These are phyloP conservation scores for Helleia helle DNA, from an alignment of 2,888 invertebrate species.

Conservation along the genomic window DNA sequence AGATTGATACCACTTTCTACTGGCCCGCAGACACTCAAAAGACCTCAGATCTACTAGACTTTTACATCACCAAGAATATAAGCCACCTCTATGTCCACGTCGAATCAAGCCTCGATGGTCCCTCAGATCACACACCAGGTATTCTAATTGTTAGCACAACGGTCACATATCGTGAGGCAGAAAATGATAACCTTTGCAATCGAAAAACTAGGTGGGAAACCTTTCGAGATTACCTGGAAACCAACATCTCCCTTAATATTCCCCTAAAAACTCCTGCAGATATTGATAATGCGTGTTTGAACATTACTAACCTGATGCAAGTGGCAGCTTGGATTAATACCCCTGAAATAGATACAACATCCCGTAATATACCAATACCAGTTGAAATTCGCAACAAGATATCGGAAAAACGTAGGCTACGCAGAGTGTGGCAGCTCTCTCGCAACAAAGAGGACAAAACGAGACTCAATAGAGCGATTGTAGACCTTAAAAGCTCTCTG, in stretches of 20 bases:
- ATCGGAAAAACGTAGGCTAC: conserved; percentile 16
- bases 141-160: conserved; percentile 15
- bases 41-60: conserved; percentile 21
- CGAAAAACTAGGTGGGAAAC: conserved; percentile 19
- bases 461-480: conserved; percentile 7
- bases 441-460: conserved; percentile 9
- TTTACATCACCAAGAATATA: no score
- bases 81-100: no score
- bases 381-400: conserved; percentile 12
- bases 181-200: conserved; percentile 10
- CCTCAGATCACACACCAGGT: no score
- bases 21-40: conserved; percentile 20
- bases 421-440: conserved; percentile 13
- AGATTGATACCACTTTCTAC: conserved; percentile 16
- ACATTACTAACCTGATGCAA: conserved; percentile 10
- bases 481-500: no score
- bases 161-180: no score
- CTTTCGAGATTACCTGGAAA: conserved; percentile 14
- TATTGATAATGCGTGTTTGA: conserved; percentile 9
- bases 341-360: neutral
- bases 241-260: conserved; percentile 10
- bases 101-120: no score
- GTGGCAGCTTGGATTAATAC: conserved; percentile 12
- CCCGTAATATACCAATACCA: no score
- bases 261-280: conserved; percentile 15